Evolutionary conservation across 2,113 vertebrate species (phyloP).

Genomic region (Paramormyrops kingsleyae): DNA sequence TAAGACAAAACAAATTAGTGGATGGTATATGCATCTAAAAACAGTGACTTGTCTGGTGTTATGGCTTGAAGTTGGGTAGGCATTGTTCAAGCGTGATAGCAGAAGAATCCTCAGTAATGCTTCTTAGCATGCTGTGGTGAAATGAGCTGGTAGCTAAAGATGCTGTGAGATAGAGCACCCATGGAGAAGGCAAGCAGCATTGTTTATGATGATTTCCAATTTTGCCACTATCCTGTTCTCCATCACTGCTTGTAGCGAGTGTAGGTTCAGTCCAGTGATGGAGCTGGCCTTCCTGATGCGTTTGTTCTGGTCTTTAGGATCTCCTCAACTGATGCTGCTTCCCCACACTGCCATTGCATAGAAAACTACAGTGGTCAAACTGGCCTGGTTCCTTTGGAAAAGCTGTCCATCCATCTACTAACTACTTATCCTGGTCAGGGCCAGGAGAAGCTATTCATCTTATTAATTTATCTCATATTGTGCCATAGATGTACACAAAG

Average conservation of each 20-base stretch:
- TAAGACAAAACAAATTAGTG: background rate
- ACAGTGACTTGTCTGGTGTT: background rate
- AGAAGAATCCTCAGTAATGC: background rate
- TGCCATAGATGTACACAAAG: background rate
- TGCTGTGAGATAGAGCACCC: background rate
- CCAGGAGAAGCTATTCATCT: background rate
- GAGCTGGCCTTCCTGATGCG: background rate
- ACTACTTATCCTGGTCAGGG: background rate
- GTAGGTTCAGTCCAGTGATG: background rate
- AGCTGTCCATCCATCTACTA: background rate
- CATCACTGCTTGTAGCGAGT: background rate
- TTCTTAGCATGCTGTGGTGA: background rate
- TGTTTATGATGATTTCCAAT: background rate
- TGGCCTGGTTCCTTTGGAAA: background rate
- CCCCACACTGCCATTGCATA: background rate
- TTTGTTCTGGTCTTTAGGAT: background rate
- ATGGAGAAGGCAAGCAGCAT: background rate
- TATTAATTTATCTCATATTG: background rate
- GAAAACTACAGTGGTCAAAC: background rate
- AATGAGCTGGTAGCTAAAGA: background rate
- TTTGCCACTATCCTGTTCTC: background rate
- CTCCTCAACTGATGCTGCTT: background rate
- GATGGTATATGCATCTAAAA: background rate
- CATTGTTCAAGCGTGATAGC: background rate
- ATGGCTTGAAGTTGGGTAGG: background rate